Percentiles rank a stretch among this genome's conserved stretches.
Conservation (phyloP, 2,888 invertebrate species). For the Eudasyphora cyanicolor region DNA sequence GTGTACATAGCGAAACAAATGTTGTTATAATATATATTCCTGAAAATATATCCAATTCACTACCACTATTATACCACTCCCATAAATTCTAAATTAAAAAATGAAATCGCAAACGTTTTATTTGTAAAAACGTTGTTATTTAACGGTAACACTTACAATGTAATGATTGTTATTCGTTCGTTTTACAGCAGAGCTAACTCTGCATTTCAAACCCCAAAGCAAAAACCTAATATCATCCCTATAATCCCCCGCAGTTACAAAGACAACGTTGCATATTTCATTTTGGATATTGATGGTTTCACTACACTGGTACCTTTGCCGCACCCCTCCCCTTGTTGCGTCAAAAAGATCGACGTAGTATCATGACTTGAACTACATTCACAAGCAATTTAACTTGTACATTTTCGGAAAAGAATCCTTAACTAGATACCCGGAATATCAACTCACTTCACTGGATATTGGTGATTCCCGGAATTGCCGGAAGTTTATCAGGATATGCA, state of each 20-base stretch:
- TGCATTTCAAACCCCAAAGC: no score
- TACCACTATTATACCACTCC: background rate
- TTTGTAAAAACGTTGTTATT: constrained; percentile 28
- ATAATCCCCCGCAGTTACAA: background rate
- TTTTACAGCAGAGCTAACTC: background rate
- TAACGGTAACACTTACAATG: constrained; percentile 9
- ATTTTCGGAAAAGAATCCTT: background rate
- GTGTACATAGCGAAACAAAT: background rate
- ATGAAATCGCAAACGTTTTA: constrained; percentile 31
- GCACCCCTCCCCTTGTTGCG: no score
- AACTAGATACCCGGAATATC: background rate
- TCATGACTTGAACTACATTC: constrained; percentile 29
- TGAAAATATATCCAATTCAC: no score
- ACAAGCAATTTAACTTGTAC: background rate
- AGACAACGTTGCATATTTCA: background rate
- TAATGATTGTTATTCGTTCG: constrained; percentile 18
- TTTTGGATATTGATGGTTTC: background rate
- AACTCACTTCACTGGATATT: background rate
- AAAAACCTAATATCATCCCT: background rate
- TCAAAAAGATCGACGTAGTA: background rate
- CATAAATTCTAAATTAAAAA: background rate
- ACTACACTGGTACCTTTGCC: no score
- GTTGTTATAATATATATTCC: no score
- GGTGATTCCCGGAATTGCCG: constrained; percentile 6
- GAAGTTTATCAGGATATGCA: constrained; percentile 50